Conservation (phyloP, 2,888 invertebrate genomes). For the Heliconius ethilla region DNA sequence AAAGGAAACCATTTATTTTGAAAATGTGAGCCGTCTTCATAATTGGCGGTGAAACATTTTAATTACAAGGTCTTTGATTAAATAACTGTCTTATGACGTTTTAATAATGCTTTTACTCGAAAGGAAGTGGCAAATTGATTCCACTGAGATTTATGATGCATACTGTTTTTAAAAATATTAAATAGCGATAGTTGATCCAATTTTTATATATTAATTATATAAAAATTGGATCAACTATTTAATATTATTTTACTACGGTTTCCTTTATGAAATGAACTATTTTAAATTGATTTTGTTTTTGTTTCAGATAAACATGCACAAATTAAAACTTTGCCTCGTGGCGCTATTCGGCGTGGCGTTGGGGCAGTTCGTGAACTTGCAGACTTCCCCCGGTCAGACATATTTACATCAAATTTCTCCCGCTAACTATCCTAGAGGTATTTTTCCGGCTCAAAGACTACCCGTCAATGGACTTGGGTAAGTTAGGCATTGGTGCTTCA, state of each 20-base stretch:
- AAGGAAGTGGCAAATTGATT: background rate
- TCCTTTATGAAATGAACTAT: background rate
- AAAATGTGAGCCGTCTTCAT: constrained; percentile 13
- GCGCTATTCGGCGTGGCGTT: background rate
- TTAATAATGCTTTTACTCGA: background rate
- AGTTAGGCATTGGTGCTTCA: constrained; percentile 19
- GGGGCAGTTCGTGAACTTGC: constrained; percentile 13
- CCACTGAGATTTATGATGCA: background rate
- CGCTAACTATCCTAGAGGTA: constrained; percentile 15
- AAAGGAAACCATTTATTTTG: constrained; percentile 15
- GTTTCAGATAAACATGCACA: constrained; percentile 35
- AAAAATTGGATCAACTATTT: no score
- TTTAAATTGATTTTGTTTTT: background rate
- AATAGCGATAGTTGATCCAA: no score
- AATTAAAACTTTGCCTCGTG: constrained; percentile 22
- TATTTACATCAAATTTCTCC: constrained; percentile 18
- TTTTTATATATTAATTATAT: no score
- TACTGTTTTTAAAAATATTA: no score
- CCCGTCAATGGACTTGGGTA: constrained; percentile 59
- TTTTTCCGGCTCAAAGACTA: constrained; percentile 55
- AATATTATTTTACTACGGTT: background rate
- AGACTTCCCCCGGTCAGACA: constrained; percentile 11
- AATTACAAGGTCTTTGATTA: constrained; percentile 7
- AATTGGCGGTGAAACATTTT: background rate
- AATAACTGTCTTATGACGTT: background rate